A percentile compares a stretch with the other conserved stretches of the same genome.
phyloP scores from a whole-genome alignment of 2,888 invertebrate species.

The Leptinotarsa haldemani region DNA sequence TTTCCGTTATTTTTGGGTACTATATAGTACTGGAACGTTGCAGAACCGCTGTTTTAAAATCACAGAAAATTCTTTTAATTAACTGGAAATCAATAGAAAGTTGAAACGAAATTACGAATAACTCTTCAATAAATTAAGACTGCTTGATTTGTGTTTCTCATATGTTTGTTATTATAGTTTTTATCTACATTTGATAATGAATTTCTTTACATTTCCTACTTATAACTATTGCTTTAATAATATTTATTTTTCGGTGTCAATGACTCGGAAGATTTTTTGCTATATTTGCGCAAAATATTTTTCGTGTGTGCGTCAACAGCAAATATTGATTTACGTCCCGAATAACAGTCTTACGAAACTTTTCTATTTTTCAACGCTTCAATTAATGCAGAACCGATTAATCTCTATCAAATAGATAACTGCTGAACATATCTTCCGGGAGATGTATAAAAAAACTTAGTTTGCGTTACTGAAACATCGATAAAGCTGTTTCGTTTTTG shows the following conservation, averaged over 20 bases:
- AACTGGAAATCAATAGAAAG: too few relatives aligned
- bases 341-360: slow-evolving; percentile 2
- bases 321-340: background rate
- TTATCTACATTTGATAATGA: slow-evolving; percentile 10
- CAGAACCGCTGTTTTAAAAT: too few relatives aligned
- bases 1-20: too few relatives aligned
- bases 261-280: slow-evolving; percentile 33
- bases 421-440: slow-evolving; percentile 5
- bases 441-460: background rate
- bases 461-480: background rate
- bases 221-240: slow-evolving; percentile 21
- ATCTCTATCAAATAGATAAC: background rate
- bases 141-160: background rate
- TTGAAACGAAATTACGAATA: background rate
- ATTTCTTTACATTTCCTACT: slow-evolving; percentile 7
- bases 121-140: background rate
- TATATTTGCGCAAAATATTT: slow-evolving; percentile 28
- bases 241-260: slow-evolving; percentile 40
- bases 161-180: slow-evolving; percentile 19
- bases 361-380: slow-evolving; percentile 13
- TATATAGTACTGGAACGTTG: too few relatives aligned
- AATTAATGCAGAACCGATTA: background rate
- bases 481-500: background rate
- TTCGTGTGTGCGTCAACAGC: background rate
- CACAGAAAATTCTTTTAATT: too few relatives aligned